Conservation (phyloP, 2,797 vertebrate species). For the Erethizon dorsatum region DNA sequence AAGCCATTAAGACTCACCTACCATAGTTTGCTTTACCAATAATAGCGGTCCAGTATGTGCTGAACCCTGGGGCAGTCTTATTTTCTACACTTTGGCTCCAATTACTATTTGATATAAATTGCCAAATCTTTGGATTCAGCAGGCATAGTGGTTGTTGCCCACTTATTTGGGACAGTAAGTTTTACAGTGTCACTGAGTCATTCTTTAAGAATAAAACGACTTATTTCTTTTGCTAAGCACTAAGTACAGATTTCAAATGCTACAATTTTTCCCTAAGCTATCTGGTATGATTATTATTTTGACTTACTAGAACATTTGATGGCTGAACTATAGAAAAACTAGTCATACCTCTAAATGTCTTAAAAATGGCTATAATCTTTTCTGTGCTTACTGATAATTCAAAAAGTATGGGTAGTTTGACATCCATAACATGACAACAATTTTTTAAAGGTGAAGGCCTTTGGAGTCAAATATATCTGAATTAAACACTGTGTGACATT, state of each 20-base stretch:
- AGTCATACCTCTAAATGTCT: neutral
- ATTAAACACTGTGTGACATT: constrained; percentile 9
- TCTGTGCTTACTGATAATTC: constrained; percentile 12
- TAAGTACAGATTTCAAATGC: constrained; percentile 1
- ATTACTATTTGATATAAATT: neutral
- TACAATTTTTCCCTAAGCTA: constrained; percentile 15
- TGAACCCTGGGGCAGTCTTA: neutral
- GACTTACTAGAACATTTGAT: constrained; percentile 58
- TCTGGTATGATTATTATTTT: constrained; percentile 65
- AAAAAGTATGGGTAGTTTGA: neutral
- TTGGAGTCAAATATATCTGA: neutral
- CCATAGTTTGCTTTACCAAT: neutral
- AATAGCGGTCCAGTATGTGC: neutral
- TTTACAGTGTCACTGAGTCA: neutral
- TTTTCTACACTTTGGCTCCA: neutral
- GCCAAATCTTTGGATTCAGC: neutral
- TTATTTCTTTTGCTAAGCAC: neutral
- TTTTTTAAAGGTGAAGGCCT: neutral
- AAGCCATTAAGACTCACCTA: neutral
- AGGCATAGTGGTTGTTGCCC: neutral
- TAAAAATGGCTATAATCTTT: constrained; percentile 5
- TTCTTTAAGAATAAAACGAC: constrained; percentile 53
- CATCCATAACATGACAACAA: neutral
- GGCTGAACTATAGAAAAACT: constrained; percentile 41
- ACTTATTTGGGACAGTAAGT: neutral